Conservation (phyloP, 2,888 invertebrate genomes). For the Kuschelorhynchus macadamiae region DNA sequence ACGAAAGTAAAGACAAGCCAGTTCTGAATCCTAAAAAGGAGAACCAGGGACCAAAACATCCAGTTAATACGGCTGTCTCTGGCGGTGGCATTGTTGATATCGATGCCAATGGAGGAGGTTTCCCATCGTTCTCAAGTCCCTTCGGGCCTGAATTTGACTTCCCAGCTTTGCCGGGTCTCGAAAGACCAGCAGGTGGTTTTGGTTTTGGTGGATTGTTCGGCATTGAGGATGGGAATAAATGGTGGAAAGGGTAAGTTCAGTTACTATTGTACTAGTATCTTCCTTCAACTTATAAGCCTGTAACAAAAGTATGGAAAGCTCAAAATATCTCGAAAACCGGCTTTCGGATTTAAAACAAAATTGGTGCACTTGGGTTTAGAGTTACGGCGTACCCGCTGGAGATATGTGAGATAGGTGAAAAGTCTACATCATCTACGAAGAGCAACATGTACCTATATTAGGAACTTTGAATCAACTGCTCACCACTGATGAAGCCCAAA, state of each 20-base stretch:
- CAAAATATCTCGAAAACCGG: too few relatives aligned
- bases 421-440: too few relatives aligned
- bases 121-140: slow-evolving; percentile 49
- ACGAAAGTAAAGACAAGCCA: slow-evolving; percentile 43
- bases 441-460: too few relatives aligned
- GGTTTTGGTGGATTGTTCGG: slow-evolving; percentile 63
- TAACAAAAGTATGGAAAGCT: too few relatives aligned
- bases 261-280: too few relatives aligned
- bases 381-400: too few relatives aligned
- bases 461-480: too few relatives aligned
- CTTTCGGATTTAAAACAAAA: too few relatives aligned
- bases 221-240: slow-evolving; percentile 60
- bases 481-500: too few relatives aligned
- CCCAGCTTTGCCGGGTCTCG: slow-evolving; percentile 46
- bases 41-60: slow-evolving; percentile 41
- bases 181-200: slow-evolving; percentile 51
- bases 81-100: slow-evolving; percentile 56
- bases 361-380: too few relatives aligned
- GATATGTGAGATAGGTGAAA: too few relatives aligned
- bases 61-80: slow-evolving; percentile 50
- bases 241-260: slow-evolving; percentile 71
- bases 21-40: slow-evolving; percentile 55
- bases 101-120: slow-evolving; percentile 46
- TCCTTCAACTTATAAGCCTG: too few relatives aligned
- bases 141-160: slow-evolving; percentile 56